Evolutionary conservation across 2,113 vertebrate genomes (phyloP).

Genomic region (Poeciliopsis prolifica): DNA sequence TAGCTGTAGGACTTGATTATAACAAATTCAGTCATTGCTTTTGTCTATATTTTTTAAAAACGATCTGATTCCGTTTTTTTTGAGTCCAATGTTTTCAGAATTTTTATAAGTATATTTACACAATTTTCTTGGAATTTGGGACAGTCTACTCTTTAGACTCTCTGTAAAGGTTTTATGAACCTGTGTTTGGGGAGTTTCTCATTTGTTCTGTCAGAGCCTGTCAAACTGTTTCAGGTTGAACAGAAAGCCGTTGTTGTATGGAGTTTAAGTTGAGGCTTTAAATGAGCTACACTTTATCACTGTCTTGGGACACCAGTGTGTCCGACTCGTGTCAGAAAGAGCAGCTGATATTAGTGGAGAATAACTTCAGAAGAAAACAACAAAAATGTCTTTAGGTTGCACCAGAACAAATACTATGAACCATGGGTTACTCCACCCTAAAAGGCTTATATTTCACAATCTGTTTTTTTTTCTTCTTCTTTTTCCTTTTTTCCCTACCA

Average conservation of each 20-base stretch:
- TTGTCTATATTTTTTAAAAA: not conserved
- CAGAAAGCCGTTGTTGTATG: not conserved
- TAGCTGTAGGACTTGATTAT: too few relatives aligned
- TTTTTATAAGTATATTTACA: not conserved
- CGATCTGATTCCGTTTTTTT: not conserved
- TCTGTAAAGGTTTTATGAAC: not conserved
- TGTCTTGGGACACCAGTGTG: not conserved
- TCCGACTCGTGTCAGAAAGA: not conserved
- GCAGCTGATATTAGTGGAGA: not conserved
- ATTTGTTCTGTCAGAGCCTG: not conserved
- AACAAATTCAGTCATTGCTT: not conserved
- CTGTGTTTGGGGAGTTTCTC: not conserved
- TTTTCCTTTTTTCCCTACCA: slow-evolving; percentile 8
- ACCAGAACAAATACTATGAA: slow-evolving; percentile 14
- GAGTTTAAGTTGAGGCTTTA: slow-evolving; percentile 1
- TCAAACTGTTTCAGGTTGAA: not conserved
- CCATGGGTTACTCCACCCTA: slow-evolving; percentile 32
- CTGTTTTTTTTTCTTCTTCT: not conserved
- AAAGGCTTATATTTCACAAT: slow-evolving; percentile 46
- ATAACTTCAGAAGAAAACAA: not conserved
- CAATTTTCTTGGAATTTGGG: not conserved
- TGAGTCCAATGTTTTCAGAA: not conserved
- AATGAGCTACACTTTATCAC: not conserved
- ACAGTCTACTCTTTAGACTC: not conserved
- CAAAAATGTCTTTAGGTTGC: not conserved